A percentile compares a stretch with the other conserved stretches of the same genome.
Conservation (phyloP, 1,140 invertebrate species). For the Marisa cornuarietis region DNA sequence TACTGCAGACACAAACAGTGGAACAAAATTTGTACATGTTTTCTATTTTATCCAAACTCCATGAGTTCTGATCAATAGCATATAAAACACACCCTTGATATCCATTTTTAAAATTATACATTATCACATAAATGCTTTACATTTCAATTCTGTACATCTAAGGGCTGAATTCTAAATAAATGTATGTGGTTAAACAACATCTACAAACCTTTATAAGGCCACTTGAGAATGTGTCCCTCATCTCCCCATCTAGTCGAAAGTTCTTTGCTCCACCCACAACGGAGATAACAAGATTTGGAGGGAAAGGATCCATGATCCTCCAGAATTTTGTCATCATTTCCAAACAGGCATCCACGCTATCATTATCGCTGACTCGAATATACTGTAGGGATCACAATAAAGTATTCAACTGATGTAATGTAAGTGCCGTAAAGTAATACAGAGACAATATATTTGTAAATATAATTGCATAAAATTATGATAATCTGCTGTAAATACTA, state of each 20-base stretch:
- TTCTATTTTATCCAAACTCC: too few species aligned
- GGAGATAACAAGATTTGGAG: conserved; percentile 66
- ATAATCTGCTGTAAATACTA: background rate
- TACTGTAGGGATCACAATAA: conserved; percentile 75
- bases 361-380: conserved; percentile 88
- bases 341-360: conserved; percentile 88
- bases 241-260: conserved; percentile 65
- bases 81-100: too few species aligned
- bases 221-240: conserved; percentile 63
- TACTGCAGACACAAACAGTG: too few species aligned
- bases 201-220: conserved; percentile 64
- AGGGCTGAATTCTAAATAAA: background rate
- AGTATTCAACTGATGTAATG: background rate
- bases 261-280: conserved; percentile 68
- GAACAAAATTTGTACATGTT: too few species aligned
- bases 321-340: conserved; percentile 91
- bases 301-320: conserved; percentile 61
- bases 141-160: background rate
- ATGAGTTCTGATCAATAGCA: too few species aligned
- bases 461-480: too few species aligned
- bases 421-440: too few species aligned
- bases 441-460: too few species aligned
- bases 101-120: too few species aligned
- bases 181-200: background rate
- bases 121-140: background rate